Conservation (phyloP, 2,113 vertebrate species). For the Actinemys pallida region DNA sequence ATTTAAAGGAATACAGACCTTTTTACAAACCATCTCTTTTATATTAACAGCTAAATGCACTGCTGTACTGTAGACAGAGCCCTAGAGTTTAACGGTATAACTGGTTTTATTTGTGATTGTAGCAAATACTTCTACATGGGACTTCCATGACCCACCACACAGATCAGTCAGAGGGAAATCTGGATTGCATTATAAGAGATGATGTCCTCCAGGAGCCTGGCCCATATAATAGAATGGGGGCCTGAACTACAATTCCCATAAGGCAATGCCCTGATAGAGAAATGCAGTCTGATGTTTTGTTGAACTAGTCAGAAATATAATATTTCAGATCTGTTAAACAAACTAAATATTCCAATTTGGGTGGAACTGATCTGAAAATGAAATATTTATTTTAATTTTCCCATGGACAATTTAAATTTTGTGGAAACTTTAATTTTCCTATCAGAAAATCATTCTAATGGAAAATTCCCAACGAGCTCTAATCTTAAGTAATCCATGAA, state of each 20-base stretch:
- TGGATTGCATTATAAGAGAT: background rate
- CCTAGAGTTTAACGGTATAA: background rate
- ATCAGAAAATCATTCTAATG: background rate
- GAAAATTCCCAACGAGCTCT: background rate
- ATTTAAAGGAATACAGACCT: background rate
- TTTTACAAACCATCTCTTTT: background rate
- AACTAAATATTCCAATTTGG: background rate
- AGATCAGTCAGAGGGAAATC: background rate
- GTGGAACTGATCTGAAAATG: background rate
- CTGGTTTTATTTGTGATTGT: background rate
- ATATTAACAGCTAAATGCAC: background rate
- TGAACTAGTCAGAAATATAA: background rate
- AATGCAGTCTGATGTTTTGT: background rate
- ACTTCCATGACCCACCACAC: background rate
- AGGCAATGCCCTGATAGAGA: background rate
- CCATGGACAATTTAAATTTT: background rate
- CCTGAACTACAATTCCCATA: slow-evolving; percentile 36
- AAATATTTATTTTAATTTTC: background rate
- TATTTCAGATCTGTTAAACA: background rate
- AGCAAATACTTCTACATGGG: background rate
- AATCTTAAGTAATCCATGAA: slow-evolving; percentile 52
- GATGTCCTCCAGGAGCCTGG: background rate
- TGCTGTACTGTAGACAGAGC: background rate
- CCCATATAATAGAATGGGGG: background rate
- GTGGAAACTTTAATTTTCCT: background rate